Percentiles rank a stretch among this genome's conserved stretches.
phyloP scores from a whole-genome alignment of 1,140 invertebrate genomes.

The Drosophila azteca region DNA sequence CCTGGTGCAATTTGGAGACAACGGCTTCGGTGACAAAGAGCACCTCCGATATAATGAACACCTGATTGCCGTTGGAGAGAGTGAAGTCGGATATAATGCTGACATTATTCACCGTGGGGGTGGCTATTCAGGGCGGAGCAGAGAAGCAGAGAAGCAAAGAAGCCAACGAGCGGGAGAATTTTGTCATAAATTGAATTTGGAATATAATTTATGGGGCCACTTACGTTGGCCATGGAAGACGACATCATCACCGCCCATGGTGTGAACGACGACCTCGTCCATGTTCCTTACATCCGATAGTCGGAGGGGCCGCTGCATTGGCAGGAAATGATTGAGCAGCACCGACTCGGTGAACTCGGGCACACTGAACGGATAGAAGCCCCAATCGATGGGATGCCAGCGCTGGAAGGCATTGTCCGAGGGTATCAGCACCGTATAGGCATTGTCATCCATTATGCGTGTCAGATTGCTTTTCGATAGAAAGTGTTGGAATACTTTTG shows the following conservation, averaged over 20 bases:
- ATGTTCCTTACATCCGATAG: slow-evolving; percentile 85
- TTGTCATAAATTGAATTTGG: slow-evolving; percentile 37
- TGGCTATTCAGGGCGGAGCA: slow-evolving; percentile 72
- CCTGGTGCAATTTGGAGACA: slow-evolving; percentile 86
- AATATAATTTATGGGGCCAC: slow-evolving; percentile 60
- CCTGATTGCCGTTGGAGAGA: slow-evolving; percentile 86
- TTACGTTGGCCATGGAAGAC: slow-evolving; percentile 85
- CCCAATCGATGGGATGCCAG: slow-evolving; percentile 89
- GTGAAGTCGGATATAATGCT: slow-evolving; percentile 86
- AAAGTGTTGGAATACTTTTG: slow-evolving; percentile 87
- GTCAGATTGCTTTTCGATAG: slow-evolving; percentile 86
- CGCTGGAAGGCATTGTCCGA: slow-evolving; percentile 87
- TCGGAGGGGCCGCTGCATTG: slow-evolving; percentile 84
- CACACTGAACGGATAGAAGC: slow-evolving; percentile 88
- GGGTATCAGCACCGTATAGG: slow-evolving; percentile 87
- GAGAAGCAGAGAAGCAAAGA: background rate
- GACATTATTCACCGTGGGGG: slow-evolving; percentile 85
- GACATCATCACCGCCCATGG: slow-evolving; percentile 85
- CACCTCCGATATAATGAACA: slow-evolving; percentile 87
- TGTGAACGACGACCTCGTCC: slow-evolving; percentile 84
- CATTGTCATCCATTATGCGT: slow-evolving; percentile 85
- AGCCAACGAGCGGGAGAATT: background rate
- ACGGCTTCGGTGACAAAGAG: slow-evolving; percentile 86
- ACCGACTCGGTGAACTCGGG: slow-evolving; percentile 87
- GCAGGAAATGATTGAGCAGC: slow-evolving; percentile 87